phyloP scores from a whole-genome alignment of 2,888 invertebrate genomes.

The Panorpa germanica region DNA sequence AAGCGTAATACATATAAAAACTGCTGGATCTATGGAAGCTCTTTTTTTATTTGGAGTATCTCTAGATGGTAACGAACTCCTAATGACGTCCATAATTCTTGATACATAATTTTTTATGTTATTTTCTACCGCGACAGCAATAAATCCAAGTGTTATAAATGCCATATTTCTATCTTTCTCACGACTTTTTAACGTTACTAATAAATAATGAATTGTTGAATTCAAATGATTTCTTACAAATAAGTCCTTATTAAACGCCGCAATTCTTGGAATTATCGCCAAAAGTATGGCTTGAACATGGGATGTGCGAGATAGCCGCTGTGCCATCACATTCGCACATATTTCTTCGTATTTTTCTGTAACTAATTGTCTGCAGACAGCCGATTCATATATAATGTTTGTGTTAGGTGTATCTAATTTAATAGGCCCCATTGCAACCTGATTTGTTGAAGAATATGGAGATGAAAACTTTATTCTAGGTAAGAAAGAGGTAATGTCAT shows the following conservation, averaged over 20 bases:
- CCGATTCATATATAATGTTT: constrained; percentile 60
- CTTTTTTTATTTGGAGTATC: constrained; percentile 63
- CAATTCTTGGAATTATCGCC: constrained; percentile 73
- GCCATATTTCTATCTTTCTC: constrained; percentile 76
- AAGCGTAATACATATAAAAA: constrained; percentile 85
- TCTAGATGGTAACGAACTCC: constrained; percentile 54
- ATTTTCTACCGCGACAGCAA: constrained; percentile 73
- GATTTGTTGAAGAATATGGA: constrained; percentile 13
- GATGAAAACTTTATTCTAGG: constrained; percentile 34
- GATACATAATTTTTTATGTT: constrained; percentile 65
- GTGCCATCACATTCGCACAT: constrained; percentile 57
- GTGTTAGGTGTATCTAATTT: constrained; percentile 17
- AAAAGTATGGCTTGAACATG: constrained; percentile 79
- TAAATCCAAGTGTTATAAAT: constrained; percentile 76
- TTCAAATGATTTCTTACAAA: constrained; percentile 61
- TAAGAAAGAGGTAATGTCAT: constrained; percentile 37
- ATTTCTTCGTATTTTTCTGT: constrained; percentile 66
- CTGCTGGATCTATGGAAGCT: constrained; percentile 59
- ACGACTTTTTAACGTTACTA: constrained; percentile 55
- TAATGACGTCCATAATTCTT: constrained; percentile 70
- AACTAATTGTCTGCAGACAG: constrained; percentile 67
- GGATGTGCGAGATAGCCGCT: constrained; percentile 50
- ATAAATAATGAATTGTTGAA: constrained; percentile 57
- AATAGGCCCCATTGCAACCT: constrained; percentile 14
- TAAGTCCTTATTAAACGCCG: constrained; percentile 73